These are phyloP conservation scores for Agrotis ipsilon DNA, from an alignment of 2,888 invertebrate genomes.

Conservation along the genomic window DNA sequence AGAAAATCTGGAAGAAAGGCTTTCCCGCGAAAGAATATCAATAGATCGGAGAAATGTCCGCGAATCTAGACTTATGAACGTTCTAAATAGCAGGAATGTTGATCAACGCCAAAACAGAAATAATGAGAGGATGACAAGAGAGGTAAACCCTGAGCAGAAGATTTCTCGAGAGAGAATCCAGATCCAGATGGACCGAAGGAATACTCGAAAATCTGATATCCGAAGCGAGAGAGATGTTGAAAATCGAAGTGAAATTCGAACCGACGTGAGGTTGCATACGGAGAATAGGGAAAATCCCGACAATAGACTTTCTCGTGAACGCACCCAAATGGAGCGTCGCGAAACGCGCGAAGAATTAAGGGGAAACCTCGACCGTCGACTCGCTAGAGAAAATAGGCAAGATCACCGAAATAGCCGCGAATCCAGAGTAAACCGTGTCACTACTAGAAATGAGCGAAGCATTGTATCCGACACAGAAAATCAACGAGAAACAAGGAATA, in stretches of 20 bases:
- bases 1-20: conserved; percentile 15
- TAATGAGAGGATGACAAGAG: conserved; percentile 3
- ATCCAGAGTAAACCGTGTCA: conserved; percentile 8
- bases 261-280: not conserved
- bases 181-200: conserved; percentile 9
- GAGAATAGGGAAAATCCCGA: conserved; percentile 25
- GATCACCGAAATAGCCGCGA: conserved; percentile 15
- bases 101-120: conserved; percentile 4
- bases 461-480: conserved; percentile 14
- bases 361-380: not conserved
- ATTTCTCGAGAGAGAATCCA: conserved; percentile 9
- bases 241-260: conserved; percentile 5
- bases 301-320: conserved; percentile 25
- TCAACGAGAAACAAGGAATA: conserved; percentile 23
- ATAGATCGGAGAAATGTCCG: conserved; percentile 28
- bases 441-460: conserved; percentile 20
- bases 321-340: conserved; percentile 23
- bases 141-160: conserved; percentile 7
- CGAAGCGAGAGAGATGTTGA: conserved; percentile 23
- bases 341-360: conserved; percentile 29
- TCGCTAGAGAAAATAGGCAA: conserved; percentile 15
- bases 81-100: not conserved
- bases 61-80: conserved; percentile 17
- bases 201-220: conserved; percentile 8
- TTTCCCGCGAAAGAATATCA: conserved; percentile 16